These are phyloP conservation scores for Channa argus DNA, from an alignment of 2,113 vertebrate species.

Conservation along the genomic window DNA sequence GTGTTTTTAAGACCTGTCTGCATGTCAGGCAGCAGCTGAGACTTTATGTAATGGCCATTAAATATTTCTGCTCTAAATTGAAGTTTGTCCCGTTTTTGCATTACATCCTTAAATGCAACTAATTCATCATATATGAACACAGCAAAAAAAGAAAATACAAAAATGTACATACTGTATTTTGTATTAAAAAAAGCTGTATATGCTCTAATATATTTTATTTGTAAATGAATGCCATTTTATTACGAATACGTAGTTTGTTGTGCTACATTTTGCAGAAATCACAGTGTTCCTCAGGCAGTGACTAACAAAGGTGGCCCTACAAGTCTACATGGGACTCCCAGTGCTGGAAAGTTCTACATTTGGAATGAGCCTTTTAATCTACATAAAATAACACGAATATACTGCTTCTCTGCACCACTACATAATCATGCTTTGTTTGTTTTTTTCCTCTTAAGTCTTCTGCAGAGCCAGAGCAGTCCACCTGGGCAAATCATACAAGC, in stretches of 20 bases:
- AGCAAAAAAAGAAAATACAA: too few relatives aligned
- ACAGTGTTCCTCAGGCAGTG: constrained; percentile 16
- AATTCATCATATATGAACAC: not conserved
- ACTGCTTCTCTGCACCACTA: constrained; percentile 37
- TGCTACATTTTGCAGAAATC: too few relatives aligned
- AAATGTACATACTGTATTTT: too few relatives aligned
- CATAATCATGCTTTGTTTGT: constrained; percentile 71
- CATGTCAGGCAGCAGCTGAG: too few relatives aligned
- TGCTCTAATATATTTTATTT: not conserved
- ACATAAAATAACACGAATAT: constrained; percentile 67
- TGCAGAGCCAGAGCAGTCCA: constrained; percentile 64
- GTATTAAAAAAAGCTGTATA: too few relatives aligned
- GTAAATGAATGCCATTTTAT: not conserved
- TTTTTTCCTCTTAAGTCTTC: constrained; percentile 54
- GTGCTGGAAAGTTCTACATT: constrained; percentile 64
- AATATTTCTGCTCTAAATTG: too few relatives aligned
- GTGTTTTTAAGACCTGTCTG: not conserved
- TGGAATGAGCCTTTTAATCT: constrained; percentile 60
- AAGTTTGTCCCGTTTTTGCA: too few relatives aligned
- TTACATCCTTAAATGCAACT: too few relatives aligned
- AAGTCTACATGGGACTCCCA: constrained; percentile 20
- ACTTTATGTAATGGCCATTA: too few relatives aligned
- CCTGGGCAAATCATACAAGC: constrained; percentile 67
- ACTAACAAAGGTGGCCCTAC: constrained; percentile 33
- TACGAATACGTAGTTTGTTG: too few relatives aligned